These are phyloP conservation scores for Abrostola triplasia DNA, from an alignment of 2,888 invertebrate species.

Conservation along the genomic window DNA sequence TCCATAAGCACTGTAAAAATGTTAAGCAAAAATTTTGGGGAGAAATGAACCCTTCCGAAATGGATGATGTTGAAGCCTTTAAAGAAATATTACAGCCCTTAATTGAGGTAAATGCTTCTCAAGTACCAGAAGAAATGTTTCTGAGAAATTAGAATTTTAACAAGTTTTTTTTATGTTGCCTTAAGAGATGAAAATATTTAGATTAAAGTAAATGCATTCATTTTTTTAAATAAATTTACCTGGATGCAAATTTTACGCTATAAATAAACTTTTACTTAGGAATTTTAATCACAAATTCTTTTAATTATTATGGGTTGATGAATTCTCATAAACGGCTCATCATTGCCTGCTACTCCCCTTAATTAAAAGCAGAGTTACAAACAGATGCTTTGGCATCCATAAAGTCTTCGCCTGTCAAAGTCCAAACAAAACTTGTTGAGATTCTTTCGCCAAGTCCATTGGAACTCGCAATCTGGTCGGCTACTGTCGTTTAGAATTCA, in stretches of 20 bases:
- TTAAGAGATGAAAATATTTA: conserved; percentile 28
- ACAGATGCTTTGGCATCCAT: conserved; percentile 19
- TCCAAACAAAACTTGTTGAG: conserved; percentile 45
- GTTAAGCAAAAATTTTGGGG: conserved; percentile 38
- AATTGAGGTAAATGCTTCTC: conserved; percentile 41
- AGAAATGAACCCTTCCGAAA: conserved; percentile 53
- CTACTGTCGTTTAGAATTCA: conserved; percentile 69
- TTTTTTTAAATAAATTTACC: conserved; percentile 31
- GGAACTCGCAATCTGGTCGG: conserved; percentile 54
- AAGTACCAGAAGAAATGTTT: conserved; percentile 45
- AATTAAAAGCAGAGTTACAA: conserved; percentile 29
- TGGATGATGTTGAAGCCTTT: conserved; percentile 26
- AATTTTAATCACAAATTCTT: conserved; percentile 28
- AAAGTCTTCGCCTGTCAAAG: conserved; percentile 36
- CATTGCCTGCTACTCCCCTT: conserved; percentile 15
- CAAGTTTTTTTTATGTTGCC: conserved; percentile 35
- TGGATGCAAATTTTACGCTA: conserved; percentile 22
- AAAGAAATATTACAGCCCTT: conserved; percentile 45
- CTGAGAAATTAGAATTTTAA: conserved; percentile 50
- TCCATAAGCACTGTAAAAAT: conserved; percentile 48
- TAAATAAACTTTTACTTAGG: conserved; percentile 19
- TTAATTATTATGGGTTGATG: conserved; percentile 10
- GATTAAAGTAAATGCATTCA: conserved; percentile 41
- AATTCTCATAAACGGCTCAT: conserved; percentile 24
- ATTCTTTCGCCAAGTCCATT: conserved; percentile 47